phyloP scores from a whole-genome alignment of 2,113 vertebrate genomes.

The Elachura formosa region DNA sequence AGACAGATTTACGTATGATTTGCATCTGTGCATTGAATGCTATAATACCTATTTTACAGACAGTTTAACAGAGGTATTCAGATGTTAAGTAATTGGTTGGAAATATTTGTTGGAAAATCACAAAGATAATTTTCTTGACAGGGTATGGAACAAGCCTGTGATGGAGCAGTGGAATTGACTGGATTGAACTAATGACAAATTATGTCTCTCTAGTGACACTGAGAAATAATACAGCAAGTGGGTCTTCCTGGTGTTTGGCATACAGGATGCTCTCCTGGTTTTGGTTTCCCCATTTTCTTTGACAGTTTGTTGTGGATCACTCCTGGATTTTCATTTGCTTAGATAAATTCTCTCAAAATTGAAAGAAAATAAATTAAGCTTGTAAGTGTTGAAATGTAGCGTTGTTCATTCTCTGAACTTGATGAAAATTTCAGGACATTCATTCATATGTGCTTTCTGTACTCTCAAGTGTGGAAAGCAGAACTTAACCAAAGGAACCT shows the following conservation, averaged over 20 bases:
- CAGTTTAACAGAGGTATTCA: neutral
- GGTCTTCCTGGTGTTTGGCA: neutral
- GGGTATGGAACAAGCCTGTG: neutral
- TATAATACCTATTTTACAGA: neutral
- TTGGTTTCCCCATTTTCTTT: neutral
- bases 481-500: neutral
- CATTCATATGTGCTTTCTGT: neutral
- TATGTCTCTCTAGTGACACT: neutral
- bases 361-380: neutral
- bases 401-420: neutral
- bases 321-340: conserved; percentile 1
- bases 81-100: neutral
- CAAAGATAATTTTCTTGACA: neutral
- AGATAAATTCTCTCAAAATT: neutral
- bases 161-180: neutral
- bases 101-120: too few relatives aligned
- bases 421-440: neutral
- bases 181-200: neutral
- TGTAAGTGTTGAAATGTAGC: neutral
- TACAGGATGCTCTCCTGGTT: neutral
- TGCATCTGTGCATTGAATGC: neutral
- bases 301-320: neutral
- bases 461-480: neutral
- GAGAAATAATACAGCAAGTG: neutral
- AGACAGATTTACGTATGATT: neutral